Base-by-base conservation (phyloP, 2,888 invertebrate species). In the Hyles lineata region DNA sequence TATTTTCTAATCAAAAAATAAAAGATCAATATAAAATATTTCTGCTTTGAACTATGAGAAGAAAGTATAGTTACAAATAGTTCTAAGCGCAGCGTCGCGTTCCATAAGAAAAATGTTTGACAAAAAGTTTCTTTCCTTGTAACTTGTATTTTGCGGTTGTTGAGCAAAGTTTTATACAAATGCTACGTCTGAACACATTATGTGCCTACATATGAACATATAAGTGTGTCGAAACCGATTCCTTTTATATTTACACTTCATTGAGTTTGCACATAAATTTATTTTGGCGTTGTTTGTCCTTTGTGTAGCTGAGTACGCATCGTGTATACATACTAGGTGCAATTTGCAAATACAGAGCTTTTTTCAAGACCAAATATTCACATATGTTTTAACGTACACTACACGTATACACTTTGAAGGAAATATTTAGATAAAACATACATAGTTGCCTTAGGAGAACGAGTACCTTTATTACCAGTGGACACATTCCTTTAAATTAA, bases 61-160 rank as follows among this genome's bases (percentile, higher is more conserved):
- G 61, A 23, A 55, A 35, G 6, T 19, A 59, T 63, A 61, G 21
- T 21, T 21, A 63, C 29, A 71, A 63, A 32, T 25, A 2, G n/a
- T n/a, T 71, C 17, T 50, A 23, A 15, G 6, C 50, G n/a, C n/a
- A 25, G 23, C 23, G n/a, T n/a, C n/a, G n/a, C 17, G 7, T 29
- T 55, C 25, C 32, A 11, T n/a, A 55, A 19, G 23, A 63, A 71
- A 60, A 50, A 62, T 29, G 29, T 61, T 29, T 5, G 62, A 50
- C n/a, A 19, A 62, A 52, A 35, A 23, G 55, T 58, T 55, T 63
- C n/a, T 23, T 52, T 50, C 43, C 50, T 70, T 70, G 32, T 6
- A 25, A 69, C 29, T 32, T 55, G 55, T 70, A 70, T 58, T 29
- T 58, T 70, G 58, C 70, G 67, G 67, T 50, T 67, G 67, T 25